These are phyloP conservation scores for Lepidurus packardi DNA, from an alignment of 1,140 invertebrate species.

Conservation along the genomic window DNA sequence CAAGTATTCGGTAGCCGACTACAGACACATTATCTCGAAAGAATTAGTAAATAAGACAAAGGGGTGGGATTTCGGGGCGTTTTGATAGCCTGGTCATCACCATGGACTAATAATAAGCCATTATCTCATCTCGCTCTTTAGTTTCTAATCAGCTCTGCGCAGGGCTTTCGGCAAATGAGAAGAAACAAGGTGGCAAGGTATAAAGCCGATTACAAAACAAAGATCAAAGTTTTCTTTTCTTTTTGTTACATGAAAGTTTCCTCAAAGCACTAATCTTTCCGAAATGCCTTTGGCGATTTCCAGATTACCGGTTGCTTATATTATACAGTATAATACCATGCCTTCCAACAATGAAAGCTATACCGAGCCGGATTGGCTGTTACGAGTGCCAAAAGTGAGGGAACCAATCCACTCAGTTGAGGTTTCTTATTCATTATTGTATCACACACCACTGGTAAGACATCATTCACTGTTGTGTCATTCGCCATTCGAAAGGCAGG, in stretches of 20 bases:
- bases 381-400: no score
- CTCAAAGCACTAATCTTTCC: no score
- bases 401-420: no score
- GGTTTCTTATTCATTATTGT: no score
- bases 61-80: neutral
- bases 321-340: no score
- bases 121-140: neutral
- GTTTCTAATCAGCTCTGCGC: neutral
- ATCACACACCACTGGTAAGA: no score
- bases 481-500: no score
- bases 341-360: no score
- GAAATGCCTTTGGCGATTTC: no score
- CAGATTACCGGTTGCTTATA: no score
- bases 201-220: neutral
- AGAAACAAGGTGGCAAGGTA: neutral
- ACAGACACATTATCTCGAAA: neutral
- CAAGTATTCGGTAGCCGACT: neutral
- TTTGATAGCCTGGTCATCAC: neutral
- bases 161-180: neutral
- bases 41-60: neutral
- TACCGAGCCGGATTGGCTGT: no score
- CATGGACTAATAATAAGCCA: neutral
- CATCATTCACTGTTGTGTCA: no score
- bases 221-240: slow-evolving; percentile 21
- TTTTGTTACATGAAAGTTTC: neutral